Conservation (phyloP, 2,113 vertebrate genomes). For the Sylvietta virens region DNA sequence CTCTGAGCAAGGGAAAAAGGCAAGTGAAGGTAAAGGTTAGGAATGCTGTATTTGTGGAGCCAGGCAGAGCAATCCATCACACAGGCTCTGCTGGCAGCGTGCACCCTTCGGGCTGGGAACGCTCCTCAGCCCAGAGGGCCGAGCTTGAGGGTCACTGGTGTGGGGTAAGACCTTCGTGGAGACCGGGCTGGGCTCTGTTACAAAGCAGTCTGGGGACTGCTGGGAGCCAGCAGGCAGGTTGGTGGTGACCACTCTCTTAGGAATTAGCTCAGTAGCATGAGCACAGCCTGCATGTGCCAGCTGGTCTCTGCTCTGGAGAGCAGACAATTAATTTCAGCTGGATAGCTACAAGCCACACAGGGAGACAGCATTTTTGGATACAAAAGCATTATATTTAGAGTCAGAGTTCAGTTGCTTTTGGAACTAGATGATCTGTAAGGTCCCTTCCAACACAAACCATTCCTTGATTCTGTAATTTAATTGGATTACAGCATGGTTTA, state of each 20-base stretch:
- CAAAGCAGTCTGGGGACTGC: too few relatives aligned
- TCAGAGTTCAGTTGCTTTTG: background rate
- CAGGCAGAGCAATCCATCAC: accelerated
- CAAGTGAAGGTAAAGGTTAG: background rate
- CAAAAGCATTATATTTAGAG: background rate
- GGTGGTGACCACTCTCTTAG: background rate
- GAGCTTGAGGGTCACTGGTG: background rate
- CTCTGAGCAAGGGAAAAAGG: background rate
- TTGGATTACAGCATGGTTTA: background rate
- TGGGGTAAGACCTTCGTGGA: accelerated
- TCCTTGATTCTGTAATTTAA: background rate
- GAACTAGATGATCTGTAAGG: background rate
- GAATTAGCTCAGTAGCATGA: background rate
- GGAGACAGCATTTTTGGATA: background rate
- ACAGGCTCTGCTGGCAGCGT: accelerated
- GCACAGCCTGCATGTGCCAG: background rate
- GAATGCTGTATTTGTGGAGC: background rate
- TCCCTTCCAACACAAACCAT: background rate
- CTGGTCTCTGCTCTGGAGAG: background rate
- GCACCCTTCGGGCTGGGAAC: accelerated
- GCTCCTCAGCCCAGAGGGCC: accelerated
- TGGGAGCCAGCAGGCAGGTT: accelerated
- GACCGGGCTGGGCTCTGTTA: background rate
- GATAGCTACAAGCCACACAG: background rate
- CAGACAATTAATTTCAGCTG: background rate